phyloP scores from a whole-genome alignment of 2,888 invertebrate genomes.

The Xestoiulus laeticollis region DNA sequence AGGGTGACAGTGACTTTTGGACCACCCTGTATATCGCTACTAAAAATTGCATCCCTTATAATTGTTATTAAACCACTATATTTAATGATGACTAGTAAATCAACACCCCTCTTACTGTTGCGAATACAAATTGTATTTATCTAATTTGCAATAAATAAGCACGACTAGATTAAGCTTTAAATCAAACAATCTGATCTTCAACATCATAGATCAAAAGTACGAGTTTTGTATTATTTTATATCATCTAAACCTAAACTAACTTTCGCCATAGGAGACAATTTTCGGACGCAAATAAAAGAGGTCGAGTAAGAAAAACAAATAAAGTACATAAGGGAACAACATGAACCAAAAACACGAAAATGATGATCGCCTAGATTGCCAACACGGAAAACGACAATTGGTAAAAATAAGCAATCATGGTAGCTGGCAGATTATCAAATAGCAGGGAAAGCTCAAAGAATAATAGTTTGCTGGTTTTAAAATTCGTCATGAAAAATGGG shows the following conservation, averaged over 20 bases:
- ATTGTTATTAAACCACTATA: too few species aligned
- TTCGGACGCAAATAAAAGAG: not conserved
- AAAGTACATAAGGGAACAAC: not conserved
- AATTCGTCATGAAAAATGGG: constrained; percentile 33
- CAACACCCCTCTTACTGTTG: too few species aligned
- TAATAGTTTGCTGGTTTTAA: constrained; percentile 8
- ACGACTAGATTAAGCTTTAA: too few species aligned
- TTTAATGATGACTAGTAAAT: too few species aligned
- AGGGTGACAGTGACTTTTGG: too few species aligned
- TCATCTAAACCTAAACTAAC: not conserved
- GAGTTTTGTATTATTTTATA: not conserved
- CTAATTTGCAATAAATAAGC: too few species aligned
- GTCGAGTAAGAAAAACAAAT: constrained; percentile 7
- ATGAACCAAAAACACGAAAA: not conserved
- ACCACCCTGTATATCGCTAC: too few species aligned
- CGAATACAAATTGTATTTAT: too few species aligned
- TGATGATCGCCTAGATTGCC: constrained; percentile 29
- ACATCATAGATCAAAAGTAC: too few species aligned
- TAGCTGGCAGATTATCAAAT: constrained; percentile 29
- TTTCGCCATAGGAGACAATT: not conserved
- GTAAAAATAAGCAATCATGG: constrained; percentile 34
- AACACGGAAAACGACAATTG: constrained; percentile 18
- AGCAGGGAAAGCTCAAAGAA: constrained; percentile 1
- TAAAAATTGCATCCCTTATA: too few species aligned
- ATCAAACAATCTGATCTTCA: not conserved